Percentiles rank a stretch among this genome's conserved stretches.
phyloP scores from a whole-genome alignment of 2,113 vertebrate species.

The Apistogramma diplotaenia region DNA sequence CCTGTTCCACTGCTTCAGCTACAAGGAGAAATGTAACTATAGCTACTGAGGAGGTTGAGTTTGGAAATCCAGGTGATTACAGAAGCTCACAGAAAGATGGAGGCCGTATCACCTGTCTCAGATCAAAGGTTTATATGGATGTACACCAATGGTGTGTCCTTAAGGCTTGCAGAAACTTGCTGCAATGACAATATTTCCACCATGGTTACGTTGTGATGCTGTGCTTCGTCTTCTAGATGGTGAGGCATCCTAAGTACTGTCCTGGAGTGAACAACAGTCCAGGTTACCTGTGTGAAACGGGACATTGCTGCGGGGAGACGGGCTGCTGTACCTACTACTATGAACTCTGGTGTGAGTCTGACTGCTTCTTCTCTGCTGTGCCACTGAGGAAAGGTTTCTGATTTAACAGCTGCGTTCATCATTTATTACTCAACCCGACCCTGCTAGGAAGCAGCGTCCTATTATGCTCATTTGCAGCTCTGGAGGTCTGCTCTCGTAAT shows the following conservation, averaged over 20 bases:
- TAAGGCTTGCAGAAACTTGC: neutral
- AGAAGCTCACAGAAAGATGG: neutral
- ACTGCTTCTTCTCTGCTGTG: neutral
- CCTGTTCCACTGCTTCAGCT: too few species aligned
- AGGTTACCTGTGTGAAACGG: slow-evolving; percentile 92
- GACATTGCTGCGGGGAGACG: slow-evolving; percentile 95
- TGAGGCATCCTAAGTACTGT: slow-evolving; percentile 82
- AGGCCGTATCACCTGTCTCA: neutral
- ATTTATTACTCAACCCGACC: neutral
- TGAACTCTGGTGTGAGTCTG: slow-evolving; percentile 94
- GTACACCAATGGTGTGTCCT: too few species aligned
- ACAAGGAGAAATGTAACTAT: too few species aligned
- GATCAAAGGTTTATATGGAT: neutral
- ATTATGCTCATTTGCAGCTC: neutral
- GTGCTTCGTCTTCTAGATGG: slow-evolving; percentile 68
- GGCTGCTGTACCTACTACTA: slow-evolving; percentile 98
- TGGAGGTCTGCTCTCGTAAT: neutral
- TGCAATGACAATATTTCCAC: neutral
- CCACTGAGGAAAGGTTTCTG: neutral
- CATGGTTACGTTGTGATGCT: neutral
- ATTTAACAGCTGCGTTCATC: neutral
- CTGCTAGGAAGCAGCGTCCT: neutral
- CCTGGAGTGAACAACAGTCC: slow-evolving; percentile 85
- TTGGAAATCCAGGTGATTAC: neutral
- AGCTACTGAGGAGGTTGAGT: neutral